Base-by-base conservation (phyloP, 2,113 vertebrate genomes). In the Amphiprion percula region DNA sequence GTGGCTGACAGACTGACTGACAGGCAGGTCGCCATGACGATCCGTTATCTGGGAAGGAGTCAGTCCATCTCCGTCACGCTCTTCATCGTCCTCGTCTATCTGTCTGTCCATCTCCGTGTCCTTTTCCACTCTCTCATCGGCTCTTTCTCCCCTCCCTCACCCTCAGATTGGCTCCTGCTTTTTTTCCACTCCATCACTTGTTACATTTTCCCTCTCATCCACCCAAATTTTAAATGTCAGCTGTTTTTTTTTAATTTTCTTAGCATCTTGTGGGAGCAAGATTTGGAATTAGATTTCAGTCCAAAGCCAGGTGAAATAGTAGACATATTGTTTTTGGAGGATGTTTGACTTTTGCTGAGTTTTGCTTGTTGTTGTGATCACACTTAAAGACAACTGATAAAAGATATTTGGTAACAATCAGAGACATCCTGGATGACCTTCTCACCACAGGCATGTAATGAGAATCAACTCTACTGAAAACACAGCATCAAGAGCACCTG, bases 1-100 rank as follows among this genome's bases (percentile, higher is more conserved):
- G 90, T 82, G 82, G 87, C 79, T 92, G 90, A 92, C 91, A 93
- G 91, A 93, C 90, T 79, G 87, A 91, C 54, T 85, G 93, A 90
- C 88, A 86, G 87, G 84, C 50, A 5, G 76, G 88, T 92, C 87
- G 75, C 87, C 87, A 77, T 80, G 85, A 80, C 44, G 67, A 87
- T 83, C 65, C 4, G 39, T 87, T 92, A 92, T 91, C 90, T 81
- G 0, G 54, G 56, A 24, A 33, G 60, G 55, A 79, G 82, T 62
- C 74, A 14, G 81, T 21, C 62, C 75, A 56, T 78, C 75, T 85
- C 73, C 1, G 74, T 68, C 60, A 56, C 55, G 16, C 87, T 73
- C 79, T 66, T 88, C 85, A 82, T 87, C 76, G 0, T 62, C 70
- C 50, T 17, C 23, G 9, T 80, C 77, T 76, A 83, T 83, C 88